Evolutionary conservation across 2,113 vertebrate species (phyloP).

Genomic region (Labeo catla): DNA sequence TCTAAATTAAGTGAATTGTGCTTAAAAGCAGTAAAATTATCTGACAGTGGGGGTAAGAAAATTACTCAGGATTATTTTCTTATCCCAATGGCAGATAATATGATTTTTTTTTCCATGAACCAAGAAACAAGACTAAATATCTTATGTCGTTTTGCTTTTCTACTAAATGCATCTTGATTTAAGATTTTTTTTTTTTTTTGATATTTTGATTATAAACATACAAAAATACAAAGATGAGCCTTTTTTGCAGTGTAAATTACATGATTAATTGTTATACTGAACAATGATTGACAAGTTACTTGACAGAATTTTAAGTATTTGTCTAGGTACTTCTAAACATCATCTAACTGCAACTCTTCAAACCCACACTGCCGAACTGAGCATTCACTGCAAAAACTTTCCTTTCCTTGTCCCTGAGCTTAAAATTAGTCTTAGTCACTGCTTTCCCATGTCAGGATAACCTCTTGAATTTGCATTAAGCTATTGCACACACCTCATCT

Average conservation of each 20-base stretch:
- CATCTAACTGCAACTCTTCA: neutral
- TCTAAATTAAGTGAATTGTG: too few species aligned
- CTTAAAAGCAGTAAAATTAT: too few species aligned
- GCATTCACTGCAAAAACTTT: neutral
- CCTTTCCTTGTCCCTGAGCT: neutral
- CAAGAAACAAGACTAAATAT: too few species aligned
- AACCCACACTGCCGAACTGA: neutral
- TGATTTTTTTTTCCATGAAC: too few species aligned
- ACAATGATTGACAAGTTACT: neutral
- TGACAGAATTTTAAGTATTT: neutral
- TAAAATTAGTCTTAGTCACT: neutral
- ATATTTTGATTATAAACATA: too few species aligned
- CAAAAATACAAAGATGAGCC: too few species aligned
- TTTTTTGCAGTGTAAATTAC: neutral
- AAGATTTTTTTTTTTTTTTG: too few species aligned
- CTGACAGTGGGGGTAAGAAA: too few species aligned
- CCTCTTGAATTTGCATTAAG: conserved; percentile 30
- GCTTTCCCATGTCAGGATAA: conserved; percentile 5
- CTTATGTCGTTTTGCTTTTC: too few species aligned
- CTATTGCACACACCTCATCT: conserved; percentile 29
- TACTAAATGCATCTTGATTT: too few species aligned
- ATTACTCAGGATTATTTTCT: too few species aligned
- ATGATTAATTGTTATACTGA: neutral
- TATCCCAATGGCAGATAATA: too few species aligned
- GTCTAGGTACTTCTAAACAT: neutral